These are phyloP conservation scores for Pachypeltis micranthus DNA, from an alignment of 1,140 invertebrate genomes.

Conservation along the genomic window DNA sequence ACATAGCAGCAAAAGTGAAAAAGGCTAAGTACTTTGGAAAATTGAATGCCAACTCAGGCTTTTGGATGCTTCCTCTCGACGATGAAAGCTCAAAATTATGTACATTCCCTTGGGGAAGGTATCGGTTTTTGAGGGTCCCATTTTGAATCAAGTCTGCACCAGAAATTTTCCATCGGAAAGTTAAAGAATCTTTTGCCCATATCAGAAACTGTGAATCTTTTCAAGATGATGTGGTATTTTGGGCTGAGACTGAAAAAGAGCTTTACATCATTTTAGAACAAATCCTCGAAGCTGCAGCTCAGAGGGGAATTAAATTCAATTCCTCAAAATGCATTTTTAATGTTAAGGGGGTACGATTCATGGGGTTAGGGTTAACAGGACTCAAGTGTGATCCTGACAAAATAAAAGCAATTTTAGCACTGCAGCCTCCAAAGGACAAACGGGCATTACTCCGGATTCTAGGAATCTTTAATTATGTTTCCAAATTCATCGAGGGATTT, in stretches of 20 bases:
- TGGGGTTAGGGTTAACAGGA: neutral
- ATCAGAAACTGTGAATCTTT: neutral
- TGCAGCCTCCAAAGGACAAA: neutral
- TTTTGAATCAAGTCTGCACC: conserved; percentile 34
- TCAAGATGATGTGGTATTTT: neutral
- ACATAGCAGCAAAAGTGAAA: conserved; percentile 14
- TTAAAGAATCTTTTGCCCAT: neutral
- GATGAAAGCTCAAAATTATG: conserved; percentile 32
- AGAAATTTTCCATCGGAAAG: neutral
- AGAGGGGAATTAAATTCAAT: neutral
- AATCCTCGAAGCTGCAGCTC: neutral
- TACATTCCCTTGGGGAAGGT: conserved; percentile 39
- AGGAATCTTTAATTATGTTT: neutral
- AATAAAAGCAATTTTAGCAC: neutral
- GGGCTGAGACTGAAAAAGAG: neutral
- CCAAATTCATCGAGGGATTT: neutral
- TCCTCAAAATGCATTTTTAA: neutral
- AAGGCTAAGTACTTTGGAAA: conserved; percentile 22
- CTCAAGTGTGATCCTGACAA: neutral
- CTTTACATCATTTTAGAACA: neutral
- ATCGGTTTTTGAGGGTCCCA: conserved; percentile 32
- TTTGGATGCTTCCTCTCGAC: conserved; percentile 35
- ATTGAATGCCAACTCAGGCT: conserved; percentile 31
- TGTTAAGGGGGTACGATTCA: neutral
- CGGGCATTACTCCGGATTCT: neutral